A percentile compares a stretch with the other conserved stretches of the same genome.
Evolutionary conservation across 2,113 vertebrate species (phyloP).

Genomic region (Chloropsis cyanopogon): DNA sequence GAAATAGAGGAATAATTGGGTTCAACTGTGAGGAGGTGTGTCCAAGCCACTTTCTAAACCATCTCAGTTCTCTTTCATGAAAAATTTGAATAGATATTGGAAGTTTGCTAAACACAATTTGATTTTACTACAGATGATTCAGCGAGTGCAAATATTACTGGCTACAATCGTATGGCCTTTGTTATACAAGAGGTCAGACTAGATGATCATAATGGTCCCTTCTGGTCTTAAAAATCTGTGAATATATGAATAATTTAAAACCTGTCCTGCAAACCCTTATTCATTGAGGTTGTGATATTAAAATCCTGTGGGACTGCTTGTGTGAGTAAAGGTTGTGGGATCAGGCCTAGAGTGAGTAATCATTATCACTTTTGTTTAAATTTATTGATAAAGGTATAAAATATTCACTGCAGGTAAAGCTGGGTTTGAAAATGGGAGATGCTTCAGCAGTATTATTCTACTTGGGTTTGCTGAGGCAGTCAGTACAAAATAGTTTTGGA

Average conservation of each 20-base stretch:
- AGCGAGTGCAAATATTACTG: neutral
- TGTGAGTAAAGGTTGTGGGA: slow-evolving; percentile 42
- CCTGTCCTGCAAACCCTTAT: slow-evolving; percentile 12
- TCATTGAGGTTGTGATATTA: neutral
- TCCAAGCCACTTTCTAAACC: neutral
- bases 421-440: neutral
- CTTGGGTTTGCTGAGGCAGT: neutral
- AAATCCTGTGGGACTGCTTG: slow-evolving; percentile 21
- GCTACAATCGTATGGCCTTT: neutral
- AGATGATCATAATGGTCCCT: slow-evolving; percentile 52
- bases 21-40: neutral
- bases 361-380: slow-evolving; percentile 43
- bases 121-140: neutral
- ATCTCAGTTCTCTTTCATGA: neutral
- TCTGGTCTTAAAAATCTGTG: slow-evolving; percentile 57
- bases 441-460: neutral
- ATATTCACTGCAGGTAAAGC: neutral
- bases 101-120: neutral
- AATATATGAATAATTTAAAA: slow-evolving; percentile 60
- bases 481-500: neutral
- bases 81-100: neutral
- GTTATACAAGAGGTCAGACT: slow-evolving; percentile 45
- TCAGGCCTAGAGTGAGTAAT: slow-evolving; percentile 50
- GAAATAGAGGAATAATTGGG: neutral
- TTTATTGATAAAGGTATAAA: slow-evolving; percentile 47